A percentile compares a stretch with the other conserved stretches of the same genome.
These are phyloP conservation scores for Lepus oiostolus DNA, from an alignment of 2,797 vertebrate species.

Conservation along the genomic window DNA sequence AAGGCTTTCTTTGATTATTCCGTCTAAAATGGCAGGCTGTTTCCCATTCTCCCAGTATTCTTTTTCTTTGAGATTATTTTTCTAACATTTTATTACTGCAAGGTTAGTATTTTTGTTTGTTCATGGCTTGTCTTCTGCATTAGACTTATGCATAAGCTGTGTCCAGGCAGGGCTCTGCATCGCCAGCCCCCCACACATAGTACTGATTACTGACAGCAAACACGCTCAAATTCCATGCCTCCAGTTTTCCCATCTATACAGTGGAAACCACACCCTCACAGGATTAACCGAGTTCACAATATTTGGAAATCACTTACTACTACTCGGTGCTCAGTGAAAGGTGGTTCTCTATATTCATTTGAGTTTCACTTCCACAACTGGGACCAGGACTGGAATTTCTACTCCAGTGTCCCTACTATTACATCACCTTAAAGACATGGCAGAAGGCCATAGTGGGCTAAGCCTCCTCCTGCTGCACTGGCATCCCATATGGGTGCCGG, in stretches of 20 bases:
- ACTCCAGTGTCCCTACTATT: background rate
- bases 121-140: background rate
- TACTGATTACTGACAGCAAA: background rate
- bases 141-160: background rate
- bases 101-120: background rate
- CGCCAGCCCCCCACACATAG: background rate
- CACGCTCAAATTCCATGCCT: background rate
- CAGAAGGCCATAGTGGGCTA: background rate
- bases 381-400: background rate
- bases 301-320: background rate
- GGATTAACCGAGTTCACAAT: background rate
- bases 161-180: background rate
- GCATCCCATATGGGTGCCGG: too few relatives aligned
- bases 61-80: slow-evolving; percentile 31
- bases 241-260: background rate
- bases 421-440: background rate
- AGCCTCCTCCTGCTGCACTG: too few relatives aligned
- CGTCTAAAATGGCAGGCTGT: background rate
- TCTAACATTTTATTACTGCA: background rate
- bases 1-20: background rate
- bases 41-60: background rate
- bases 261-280: background rate
- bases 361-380: background rate
- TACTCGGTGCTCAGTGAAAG: background rate
- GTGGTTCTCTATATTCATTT: background rate